These are phyloP conservation scores for Spea multiplicata DNA, from an alignment of 2,113 vertebrate genomes.

Conservation along the genomic window DNA sequence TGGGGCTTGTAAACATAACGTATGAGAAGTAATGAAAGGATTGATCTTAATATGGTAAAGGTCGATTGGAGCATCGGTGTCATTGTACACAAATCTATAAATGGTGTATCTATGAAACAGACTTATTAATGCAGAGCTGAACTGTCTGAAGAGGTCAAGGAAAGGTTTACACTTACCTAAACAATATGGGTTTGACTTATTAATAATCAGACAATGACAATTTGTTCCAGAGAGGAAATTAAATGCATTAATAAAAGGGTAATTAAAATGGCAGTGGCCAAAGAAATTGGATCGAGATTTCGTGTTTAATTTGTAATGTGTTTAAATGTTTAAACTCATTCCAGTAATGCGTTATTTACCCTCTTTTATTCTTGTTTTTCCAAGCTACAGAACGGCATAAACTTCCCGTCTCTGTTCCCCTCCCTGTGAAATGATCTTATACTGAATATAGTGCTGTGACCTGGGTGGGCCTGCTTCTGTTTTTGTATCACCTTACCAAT, in stretches of 20 bases:
- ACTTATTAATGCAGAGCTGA: conserved; percentile 39
- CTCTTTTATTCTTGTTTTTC: too few species aligned
- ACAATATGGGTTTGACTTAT: conserved; percentile 41
- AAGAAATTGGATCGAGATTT: too few species aligned
- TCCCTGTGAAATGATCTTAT: too few species aligned
- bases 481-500: too few species aligned
- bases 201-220: conserved; percentile 33
- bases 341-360: too few species aligned
- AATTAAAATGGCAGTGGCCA: conserved; percentile 25
- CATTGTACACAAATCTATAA: conserved; percentile 37
- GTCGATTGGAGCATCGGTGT: conserved; percentile 40
- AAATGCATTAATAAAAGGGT: conserved; percentile 34
- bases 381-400: too few species aligned
- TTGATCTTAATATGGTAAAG: conserved; percentile 43
- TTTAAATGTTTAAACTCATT: too few species aligned
- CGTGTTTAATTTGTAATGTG: too few species aligned
- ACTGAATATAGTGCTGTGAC: too few species aligned
- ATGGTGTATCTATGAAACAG: conserved; percentile 39
- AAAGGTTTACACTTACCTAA: conserved; percentile 38
- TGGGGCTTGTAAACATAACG: conserved; percentile 18
- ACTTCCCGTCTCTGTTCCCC: too few species aligned
- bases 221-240: conserved; percentile 34
- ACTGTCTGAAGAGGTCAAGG: conserved; percentile 39
- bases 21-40: conserved; percentile 20
- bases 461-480: too few species aligned